A percentile compares a stretch with the other conserved stretches of the same genome.
Conservation (phyloP, 2,888 invertebrate species). For the Metallyticus violacea region DNA sequence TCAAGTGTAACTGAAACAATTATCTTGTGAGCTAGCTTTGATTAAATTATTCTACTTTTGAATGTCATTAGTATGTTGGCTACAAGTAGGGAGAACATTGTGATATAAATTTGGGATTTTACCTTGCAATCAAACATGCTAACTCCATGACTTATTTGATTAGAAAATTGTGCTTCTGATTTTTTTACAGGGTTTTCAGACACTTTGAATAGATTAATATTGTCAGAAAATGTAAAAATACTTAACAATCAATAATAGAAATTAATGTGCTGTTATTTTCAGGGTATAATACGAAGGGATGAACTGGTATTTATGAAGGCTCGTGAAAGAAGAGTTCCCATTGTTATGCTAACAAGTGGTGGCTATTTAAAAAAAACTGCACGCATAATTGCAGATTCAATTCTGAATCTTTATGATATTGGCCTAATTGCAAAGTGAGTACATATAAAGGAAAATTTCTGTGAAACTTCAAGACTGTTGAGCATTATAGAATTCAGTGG, state of each 20-base stretch:
- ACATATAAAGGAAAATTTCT: no score
- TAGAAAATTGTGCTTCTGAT: background rate
- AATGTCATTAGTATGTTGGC: no score
- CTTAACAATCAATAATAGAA: background rate
- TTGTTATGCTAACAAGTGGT: constrained; percentile 85
- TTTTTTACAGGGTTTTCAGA: no score
- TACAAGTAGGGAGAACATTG: no score
- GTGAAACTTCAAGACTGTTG: background rate
- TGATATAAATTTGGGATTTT: no score
- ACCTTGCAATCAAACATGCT: no score
- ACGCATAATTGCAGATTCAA: constrained; percentile 78
- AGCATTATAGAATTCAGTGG: background rate
- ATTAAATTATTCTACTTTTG: no score
- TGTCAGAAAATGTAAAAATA: no score
- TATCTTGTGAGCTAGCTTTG: no score
- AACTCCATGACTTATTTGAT: no score
- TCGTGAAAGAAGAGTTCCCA: constrained; percentile 61
- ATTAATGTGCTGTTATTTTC: constrained; percentile 37
- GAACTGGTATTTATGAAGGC: constrained; percentile 77
- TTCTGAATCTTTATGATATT: constrained; percentile 67
- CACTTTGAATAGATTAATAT: no score
- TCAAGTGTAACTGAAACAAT: no score
- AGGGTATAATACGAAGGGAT: constrained; percentile 84
- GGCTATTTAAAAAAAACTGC: constrained; percentile 79
- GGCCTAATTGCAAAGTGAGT: constrained; percentile 50